phyloP scores from a whole-genome alignment of 2,113 vertebrate species.

The Myiopsitta monachus region DNA sequence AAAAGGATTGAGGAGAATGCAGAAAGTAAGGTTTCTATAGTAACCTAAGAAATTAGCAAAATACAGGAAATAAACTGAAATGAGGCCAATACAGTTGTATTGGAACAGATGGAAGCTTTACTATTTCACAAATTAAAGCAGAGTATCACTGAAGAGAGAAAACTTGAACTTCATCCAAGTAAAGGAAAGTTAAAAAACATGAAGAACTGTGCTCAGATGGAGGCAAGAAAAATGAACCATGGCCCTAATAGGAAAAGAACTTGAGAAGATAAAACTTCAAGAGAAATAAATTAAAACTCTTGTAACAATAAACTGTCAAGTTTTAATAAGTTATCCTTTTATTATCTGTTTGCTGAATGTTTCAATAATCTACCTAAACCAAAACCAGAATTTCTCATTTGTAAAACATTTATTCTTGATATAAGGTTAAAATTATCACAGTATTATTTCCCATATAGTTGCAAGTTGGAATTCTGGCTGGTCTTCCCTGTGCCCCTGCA shows the following conservation, averaged over 20 bases:
- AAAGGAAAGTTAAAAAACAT: background rate
- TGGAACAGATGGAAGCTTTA: slow-evolving; percentile 39
- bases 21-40: slow-evolving; percentile 18
- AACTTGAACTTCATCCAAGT: background rate
- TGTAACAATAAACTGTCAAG: background rate
- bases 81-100: slow-evolving; percentile 12
- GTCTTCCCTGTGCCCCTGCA: background rate
- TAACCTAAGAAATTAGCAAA: slow-evolving; percentile 36
- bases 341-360: background rate
- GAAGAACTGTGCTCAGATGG: background rate
- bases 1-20: background rate
- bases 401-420: background rate
- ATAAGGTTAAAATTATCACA: background rate
- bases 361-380: background rate
- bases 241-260: background rate
- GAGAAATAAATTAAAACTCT: background rate
- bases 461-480: background rate
- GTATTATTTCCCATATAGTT: background rate
- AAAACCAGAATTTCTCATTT: background rate
- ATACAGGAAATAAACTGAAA: slow-evolving; percentile 30
- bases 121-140: slow-evolving; percentile 24
- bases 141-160: background rate
- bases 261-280: background rate
- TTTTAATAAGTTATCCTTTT: background rate
- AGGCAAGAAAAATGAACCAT: background rate